phyloP scores from a whole-genome alignment of 2,797 vertebrate species.

The Ammospiza maritima region DNA sequence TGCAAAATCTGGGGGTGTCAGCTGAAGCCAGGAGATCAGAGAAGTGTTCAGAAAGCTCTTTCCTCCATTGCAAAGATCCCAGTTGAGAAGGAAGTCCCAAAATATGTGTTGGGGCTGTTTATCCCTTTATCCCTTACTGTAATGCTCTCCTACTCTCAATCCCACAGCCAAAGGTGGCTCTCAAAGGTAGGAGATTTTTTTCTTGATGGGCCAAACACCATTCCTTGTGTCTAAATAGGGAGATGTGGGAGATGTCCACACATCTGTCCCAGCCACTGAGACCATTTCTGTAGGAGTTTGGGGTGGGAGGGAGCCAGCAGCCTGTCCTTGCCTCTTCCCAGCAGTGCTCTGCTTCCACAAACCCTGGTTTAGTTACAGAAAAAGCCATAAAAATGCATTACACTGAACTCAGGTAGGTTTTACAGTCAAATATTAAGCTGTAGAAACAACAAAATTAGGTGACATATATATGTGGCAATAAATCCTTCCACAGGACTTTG shows the following conservation, averaged over 20 bases:
- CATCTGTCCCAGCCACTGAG: not conserved
- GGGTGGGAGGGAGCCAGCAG: not conserved
- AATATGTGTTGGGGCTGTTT: not conserved
- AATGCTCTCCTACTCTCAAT: not conserved
- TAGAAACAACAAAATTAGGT: conserved; percentile 3
- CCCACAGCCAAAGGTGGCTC: too few species aligned
- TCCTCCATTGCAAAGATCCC: not conserved
- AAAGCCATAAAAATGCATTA: not conserved
- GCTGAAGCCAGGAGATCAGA: not conserved
- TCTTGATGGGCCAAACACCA: not conserved
- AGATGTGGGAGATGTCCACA: not conserved
- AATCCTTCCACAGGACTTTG: not conserved
- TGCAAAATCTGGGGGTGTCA: not conserved
- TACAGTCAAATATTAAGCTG: not conserved
- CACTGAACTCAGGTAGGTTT: not conserved
- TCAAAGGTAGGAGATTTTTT: not conserved
- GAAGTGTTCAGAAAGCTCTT: not conserved
- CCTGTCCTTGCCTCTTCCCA: not conserved
- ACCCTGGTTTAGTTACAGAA: not conserved
- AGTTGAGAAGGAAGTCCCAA: not conserved
- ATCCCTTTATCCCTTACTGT: not conserved
- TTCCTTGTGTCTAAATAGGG: not conserved
- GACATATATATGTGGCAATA: not conserved
- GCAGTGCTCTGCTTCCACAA: not conserved
- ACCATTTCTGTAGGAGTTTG: not conserved